Base-by-base conservation (phyloP, 2,113 vertebrate genomes). In the Oryzias melastigma region DNA sequence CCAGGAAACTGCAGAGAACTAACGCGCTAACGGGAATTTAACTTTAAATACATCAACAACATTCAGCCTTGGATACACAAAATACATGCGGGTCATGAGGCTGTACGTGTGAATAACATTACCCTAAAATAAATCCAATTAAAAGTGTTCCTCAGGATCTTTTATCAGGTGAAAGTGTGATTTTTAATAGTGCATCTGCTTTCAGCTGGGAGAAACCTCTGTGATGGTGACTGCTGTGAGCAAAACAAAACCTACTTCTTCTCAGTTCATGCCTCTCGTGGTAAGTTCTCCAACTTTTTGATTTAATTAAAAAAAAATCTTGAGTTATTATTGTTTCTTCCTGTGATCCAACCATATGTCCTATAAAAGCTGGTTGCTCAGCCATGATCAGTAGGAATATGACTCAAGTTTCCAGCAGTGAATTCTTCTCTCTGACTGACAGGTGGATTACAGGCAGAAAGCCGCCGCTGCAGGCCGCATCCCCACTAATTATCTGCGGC, bases 401-500 rank as follows among this genome's bases (percentile, higher is more conserved):
- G 22, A 22, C 22, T 22, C 22, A 22, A 22, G 35, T 35, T 35
- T 35, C 25, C 10, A 12, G 35, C 35, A 0, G n/a, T 59, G 0
- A 61, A 17, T 61, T 57, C 3, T 43, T 1, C 4, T 0, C 4
- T 73, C 59, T 66, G 19, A 78, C 73, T 59, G 27, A 83, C 87
- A 99, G 97, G 97, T 99, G 74, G 97, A 99, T 80, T 99, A 99
- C 81, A 93, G 94, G 52, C 97, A 98, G 86, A 99, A 99, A 86
- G 95, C 95, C 69, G 97, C 97, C 20, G 97, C 97, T 67, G 95
- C 97, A 17, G 97, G 97, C 76, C 94, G 97, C 78, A 98, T 99
- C 82, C 97, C 97, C 51, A 99, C 96, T n/a, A 99, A 98, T 86
- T 91, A 99, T 66, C 83, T 99, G 44, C 91, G 97, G 71, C 91